Evolutionary conservation across 2,113 vertebrate species (phyloP), one percentile per base, ranked within the genome.

Genomic region (Alligator sinensis): DNA sequence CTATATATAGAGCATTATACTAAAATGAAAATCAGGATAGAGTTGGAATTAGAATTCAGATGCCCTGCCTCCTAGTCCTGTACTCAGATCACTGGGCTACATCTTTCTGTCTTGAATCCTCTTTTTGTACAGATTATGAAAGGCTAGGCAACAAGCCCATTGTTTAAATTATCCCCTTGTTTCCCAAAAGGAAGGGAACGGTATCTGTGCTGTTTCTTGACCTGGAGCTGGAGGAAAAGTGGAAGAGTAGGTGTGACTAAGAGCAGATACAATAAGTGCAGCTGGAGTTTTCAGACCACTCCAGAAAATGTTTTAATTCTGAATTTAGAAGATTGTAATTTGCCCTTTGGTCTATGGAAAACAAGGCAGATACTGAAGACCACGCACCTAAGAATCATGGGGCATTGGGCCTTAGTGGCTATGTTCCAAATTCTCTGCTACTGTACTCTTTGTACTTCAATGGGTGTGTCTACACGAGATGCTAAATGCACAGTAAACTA

Each of bases 171-270:
- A 74, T 74, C 38, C 34, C 22, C 34, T 74, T 47, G 34, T 30
- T 74, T 74, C 47, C 34, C 24, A 22, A 74, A 74, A 38, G 24
- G 34, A 6, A 47, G 34, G 24, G 14, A 38, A 14, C 28, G 47
- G 16, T 10, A 55, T 55, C 74, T 27, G 25, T 55, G 11, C 30
- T 27, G 9, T 25, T 54, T 55, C 74, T 55, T 38, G 47, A 47
- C 70, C 25, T 55, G 47, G 11, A 89, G 92, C 78, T 12, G 13
- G 63, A 78, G 90, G 27, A 78, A 80, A 91, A 88, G 27, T 21
- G 80, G 86, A 92, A 94, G 78, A 60, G 25, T 89, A 77, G 19
- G 15, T 96, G 79, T 88, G 64, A 78, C 82, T 21, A 83, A 95
- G 95, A 47, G 7, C 10, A 74, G 38, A 58, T 28, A 18, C 27